These are phyloP conservation scores for Dunckerocampus dactyliophorus DNA, from an alignment of 2,113 vertebrate genomes.

Conservation along the genomic window DNA sequence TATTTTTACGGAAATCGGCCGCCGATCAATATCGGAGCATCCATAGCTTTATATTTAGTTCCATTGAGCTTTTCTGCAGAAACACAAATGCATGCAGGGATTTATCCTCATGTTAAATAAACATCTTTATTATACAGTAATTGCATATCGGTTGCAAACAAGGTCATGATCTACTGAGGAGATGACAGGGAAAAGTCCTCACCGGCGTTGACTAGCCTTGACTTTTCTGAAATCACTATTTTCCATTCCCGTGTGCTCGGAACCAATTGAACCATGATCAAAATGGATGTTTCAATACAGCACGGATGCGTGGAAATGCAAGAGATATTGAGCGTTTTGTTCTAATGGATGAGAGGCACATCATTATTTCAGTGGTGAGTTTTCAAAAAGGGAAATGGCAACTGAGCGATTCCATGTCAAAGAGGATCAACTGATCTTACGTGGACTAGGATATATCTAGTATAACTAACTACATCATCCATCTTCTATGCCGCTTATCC, in stretches of 20 bases:
- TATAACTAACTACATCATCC: too few species aligned
- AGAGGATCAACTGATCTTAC: slow-evolving; percentile 5
- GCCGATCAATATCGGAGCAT: too few species aligned
- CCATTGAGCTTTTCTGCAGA: too few species aligned
- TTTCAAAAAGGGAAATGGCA: slow-evolving; percentile 1
- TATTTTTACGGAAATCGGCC: too few species aligned
- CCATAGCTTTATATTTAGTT: too few species aligned
- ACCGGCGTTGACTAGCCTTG: neutral
- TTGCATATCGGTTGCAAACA: neutral
- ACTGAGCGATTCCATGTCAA: neutral
- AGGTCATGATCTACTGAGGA: neutral
- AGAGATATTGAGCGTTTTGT: neutral
- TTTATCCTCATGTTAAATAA: too few species aligned
- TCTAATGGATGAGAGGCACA: slow-evolving; percentile 6
- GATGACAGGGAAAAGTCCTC: too few species aligned
- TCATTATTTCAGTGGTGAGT: neutral
- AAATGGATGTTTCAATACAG: neutral
- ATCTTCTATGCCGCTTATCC: too few species aligned
- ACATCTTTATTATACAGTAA: too few species aligned
- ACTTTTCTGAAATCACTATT: slow-evolving; percentile 1
- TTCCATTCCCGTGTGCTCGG: neutral
- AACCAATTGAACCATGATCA: slow-evolving; percentile 2
- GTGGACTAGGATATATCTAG: neutral
- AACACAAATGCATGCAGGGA: too few species aligned
- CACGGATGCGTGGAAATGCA: neutral